phyloP scores from a whole-genome alignment of 2,113 vertebrate species.

The Seriola rivoliana region DNA sequence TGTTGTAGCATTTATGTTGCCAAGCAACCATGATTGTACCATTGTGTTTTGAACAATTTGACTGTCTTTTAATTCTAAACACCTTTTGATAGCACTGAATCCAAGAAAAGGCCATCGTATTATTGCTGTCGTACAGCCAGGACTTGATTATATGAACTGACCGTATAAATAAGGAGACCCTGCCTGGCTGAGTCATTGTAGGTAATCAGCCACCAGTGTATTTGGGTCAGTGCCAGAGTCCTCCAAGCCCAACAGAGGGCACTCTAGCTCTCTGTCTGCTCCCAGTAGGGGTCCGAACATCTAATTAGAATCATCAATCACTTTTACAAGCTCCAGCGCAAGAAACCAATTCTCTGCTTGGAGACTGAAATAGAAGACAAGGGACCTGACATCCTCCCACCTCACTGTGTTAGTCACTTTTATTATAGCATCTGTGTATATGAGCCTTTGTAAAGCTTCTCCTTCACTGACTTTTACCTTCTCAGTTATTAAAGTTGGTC shows the following conservation, averaged over 20 bases:
- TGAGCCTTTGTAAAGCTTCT: neutral
- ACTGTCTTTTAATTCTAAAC: slow-evolving; percentile 10
- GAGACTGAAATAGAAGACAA: slow-evolving; percentile 2
- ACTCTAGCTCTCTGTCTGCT: slow-evolving; percentile 24
- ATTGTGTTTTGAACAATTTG: neutral
- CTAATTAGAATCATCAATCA: slow-evolving; percentile 72
- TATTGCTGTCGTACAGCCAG: neutral
- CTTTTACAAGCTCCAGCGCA: slow-evolving; percentile 37
- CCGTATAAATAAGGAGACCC: slow-evolving; percentile 5
- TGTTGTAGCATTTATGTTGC: neutral
- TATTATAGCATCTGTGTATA: neutral
- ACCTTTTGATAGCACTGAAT: neutral
- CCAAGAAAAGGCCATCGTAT: neutral
- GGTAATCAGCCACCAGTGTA: slow-evolving; percentile 24
- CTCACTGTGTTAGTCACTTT: slow-evolving; percentile 2
- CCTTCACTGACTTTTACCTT: neutral
- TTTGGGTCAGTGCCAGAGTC: slow-evolving; percentile 41
- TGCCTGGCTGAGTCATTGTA: slow-evolving; percentile 16
- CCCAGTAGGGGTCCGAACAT: slow-evolving; percentile 21
- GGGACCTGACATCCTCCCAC: neutral
- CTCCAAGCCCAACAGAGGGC: slow-evolving; percentile 49
- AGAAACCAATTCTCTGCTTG: neutral
- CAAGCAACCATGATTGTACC: slow-evolving; percentile 26
- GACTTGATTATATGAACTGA: slow-evolving; percentile 8
- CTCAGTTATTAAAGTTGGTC: neutral